Conservation (phyloP, 1,140 invertebrate species). For the Phortica variegata region DNA sequence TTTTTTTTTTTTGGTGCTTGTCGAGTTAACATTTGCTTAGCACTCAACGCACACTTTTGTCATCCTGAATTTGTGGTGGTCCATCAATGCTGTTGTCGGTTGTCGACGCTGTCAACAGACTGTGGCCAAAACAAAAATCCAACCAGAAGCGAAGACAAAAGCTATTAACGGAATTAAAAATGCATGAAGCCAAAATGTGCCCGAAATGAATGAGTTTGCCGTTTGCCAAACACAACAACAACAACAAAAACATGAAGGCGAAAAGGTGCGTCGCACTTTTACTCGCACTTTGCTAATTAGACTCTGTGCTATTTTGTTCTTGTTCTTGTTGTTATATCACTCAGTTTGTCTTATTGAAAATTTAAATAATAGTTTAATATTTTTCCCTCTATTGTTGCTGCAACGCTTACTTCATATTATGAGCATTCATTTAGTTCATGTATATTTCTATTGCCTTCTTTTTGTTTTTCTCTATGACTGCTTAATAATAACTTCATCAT, state of each 20-base stretch:
- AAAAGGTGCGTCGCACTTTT: slow-evolving; percentile 9
- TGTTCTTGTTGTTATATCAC: slow-evolving; percentile 24
- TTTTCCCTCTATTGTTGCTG: neutral
- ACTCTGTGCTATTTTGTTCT: slow-evolving; percentile 36
- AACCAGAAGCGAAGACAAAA: slow-evolving; percentile 28
- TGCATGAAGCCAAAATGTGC: slow-evolving; percentile 43
- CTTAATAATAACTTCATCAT: neutral
- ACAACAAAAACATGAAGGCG: too few relatives aligned
- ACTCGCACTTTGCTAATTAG: slow-evolving; percentile 44
- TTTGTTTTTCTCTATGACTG: neutral
- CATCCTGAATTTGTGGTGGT: slow-evolving; percentile 28
- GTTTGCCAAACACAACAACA: too few relatives aligned
- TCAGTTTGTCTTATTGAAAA: neutral
- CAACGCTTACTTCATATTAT: neutral
- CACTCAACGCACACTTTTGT: slow-evolving; percentile 18
- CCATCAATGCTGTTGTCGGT: slow-evolving; percentile 39
- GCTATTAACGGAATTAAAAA: slow-evolving; percentile 54
- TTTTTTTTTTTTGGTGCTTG: slow-evolving; percentile 36
- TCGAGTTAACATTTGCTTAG: slow-evolving; percentile 11
- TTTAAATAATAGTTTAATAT: neutral
- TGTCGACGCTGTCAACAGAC: slow-evolving; percentile 3
- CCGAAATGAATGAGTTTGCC: slow-evolving; percentile 1
- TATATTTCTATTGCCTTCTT: slow-evolving; percentile 10
- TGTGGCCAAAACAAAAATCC: slow-evolving; percentile 7
- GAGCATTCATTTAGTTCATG: neutral